Conservation (phyloP, 2,888 invertebrate species). For the Shargacucullia verbasci region DNA sequence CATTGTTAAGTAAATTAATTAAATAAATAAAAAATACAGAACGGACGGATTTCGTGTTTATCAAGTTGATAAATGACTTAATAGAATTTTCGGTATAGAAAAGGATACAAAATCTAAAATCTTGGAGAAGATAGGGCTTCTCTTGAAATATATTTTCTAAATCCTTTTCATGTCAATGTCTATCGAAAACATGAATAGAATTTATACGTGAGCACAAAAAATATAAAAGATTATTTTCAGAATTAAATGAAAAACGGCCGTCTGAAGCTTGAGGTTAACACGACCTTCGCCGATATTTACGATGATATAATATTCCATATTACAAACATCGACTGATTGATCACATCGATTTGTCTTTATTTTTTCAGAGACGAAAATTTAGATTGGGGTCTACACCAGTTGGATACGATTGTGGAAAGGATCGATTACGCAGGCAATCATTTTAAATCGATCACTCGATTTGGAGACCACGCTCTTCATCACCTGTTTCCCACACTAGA, state of each 20-base stretch:
- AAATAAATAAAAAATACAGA: constrained; percentile 6
- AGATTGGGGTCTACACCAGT: constrained; percentile 94
- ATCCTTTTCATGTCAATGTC: constrained; percentile 28
- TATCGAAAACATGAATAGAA: constrained; percentile 20
- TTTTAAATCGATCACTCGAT: constrained; percentile 91
- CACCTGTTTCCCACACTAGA: constrained; percentile 95
- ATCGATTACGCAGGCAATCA: constrained; percentile 90
- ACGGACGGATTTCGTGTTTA: constrained; percentile 13
- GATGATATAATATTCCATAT: not conserved
- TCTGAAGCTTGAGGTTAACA: constrained; percentile 5
- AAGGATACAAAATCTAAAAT: constrained; percentile 15
- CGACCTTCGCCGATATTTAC: constrained; percentile 11
- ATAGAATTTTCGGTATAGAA: not conserved
- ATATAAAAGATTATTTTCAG: not conserved
- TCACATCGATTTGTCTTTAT: constrained; percentile 10
- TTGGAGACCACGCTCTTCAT: constrained; percentile 94
- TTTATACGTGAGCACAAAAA: constrained; percentile 25
- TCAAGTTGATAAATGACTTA: constrained; percentile 22
- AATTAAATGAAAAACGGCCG: constrained; percentile 16
- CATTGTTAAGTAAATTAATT: not conserved
- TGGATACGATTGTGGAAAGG: constrained; percentile 93
- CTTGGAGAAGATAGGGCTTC: constrained; percentile 1
- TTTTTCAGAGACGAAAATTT: constrained; percentile 81
- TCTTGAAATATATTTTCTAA: constrained; percentile 12
- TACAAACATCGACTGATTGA: constrained; percentile 10